Base-by-base conservation (phyloP, 2,113 vertebrate genomes). In the Aegithalos caudatus region DNA sequence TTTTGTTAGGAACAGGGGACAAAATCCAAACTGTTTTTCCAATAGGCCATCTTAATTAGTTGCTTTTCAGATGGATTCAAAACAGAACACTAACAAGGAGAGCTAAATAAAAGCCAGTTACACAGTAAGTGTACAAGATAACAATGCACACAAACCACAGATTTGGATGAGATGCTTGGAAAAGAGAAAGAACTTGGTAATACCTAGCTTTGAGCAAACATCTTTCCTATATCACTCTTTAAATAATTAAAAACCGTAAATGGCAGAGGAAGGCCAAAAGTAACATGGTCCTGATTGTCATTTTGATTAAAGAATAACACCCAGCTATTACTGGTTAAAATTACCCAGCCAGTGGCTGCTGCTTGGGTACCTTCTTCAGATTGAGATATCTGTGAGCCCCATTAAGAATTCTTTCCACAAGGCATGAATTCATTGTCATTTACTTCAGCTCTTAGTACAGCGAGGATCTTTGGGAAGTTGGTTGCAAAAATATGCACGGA, bases 11-110 rank as follows among this genome's bases (percentile, higher is more conserved):
- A 81, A n/a, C 18, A 50, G 16, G 20, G 50, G 11, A 71, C 54
- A 71, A 78, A 88, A 35, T 45, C 31, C 53, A 37, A 83, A 77
- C 42, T 25, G 17, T 21, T 74, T 93, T 94, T 86, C 50, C 72
- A 88, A 50, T 42, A 42, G 53, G 38, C 13, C 2, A 1, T 71
- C 81, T 61, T 42, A 88, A 88, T 70, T n/a, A 86, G 70, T 47
- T 2, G 1, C 2, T 89, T 86, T 92, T 76, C 61, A 92, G 44
- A 53, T 11, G 22, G 44, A 45, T 56, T 15, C 53, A 37, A 79
- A 65, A 4, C n/a, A 67, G 62, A 72, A 15, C 50, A 64, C 35
- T 60, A 70, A 84, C 5, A 56, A 53, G 20, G 38, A 84, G 38
- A 83, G 29, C 6, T 58, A 61, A 92, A 83, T 50, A 84, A 86